Base-by-base conservation (phyloP, 92 coral and sea anemone species). In the Galaxea fascicularis region DNA sequence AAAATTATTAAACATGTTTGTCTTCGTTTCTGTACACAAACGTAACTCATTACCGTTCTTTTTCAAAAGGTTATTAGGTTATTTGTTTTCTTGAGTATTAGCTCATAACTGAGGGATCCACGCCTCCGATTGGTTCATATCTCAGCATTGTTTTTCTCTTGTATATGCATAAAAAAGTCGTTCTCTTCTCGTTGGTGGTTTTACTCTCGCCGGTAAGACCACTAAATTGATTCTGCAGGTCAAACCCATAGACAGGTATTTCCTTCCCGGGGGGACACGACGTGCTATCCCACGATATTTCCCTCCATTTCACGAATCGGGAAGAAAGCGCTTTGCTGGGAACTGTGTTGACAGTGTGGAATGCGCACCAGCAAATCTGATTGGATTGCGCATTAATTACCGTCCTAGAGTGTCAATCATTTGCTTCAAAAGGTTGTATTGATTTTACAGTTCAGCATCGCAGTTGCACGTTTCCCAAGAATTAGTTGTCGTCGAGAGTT, bases 331-430 rank as follows among this genome's bases (percentile, higher is more conserved):
- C 59, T 89, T 83, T 44, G 8, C 79, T 41, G 82, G 88, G 86
- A 89, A 87, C 71, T 80, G 91, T 92, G 98, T 77, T 94, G 98
- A 94, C 93, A 94, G 53, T 80, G 53, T 74, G 95, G 98, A 94
- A 94, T 94, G 98, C 91, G 82, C 63, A 67, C 71, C 25, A 74
- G 58, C 74, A 87, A 75, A 60, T 92, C 83, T 94, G 98, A 94
- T 94, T 94, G 98, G 98, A 82, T 81, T 80, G 90, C 47, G 94
- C 93, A 89, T 94, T 87, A 92, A 92, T 94, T 84, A 90, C 84
- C 90, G 89, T 91, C 89, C 73, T 77, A 58, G 78, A 58, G 78
- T 89, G 95, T 92, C 95, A 92, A 94, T 92, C 95, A 92, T 26
- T 74, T 51, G 58, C 71, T 53, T 82, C 88, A 91, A 88, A 82